Conservation (phyloP, 2,113 vertebrate species). For the Oryzias woworae region DNA sequence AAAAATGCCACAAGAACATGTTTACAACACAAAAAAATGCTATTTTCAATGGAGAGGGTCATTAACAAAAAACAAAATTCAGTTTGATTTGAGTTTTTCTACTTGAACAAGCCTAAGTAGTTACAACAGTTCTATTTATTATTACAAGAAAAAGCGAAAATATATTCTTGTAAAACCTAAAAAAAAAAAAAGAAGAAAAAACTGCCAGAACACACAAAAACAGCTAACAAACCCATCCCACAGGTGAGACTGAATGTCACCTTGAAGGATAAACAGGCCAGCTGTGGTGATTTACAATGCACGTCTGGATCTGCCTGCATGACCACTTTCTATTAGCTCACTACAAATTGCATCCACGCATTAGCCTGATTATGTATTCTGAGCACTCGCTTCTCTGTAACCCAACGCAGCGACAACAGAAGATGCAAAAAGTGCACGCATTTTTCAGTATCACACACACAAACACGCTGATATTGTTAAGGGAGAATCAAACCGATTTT, state of each 20-base stretch:
- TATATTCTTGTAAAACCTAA: slow-evolving; percentile 1
- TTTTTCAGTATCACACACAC: slow-evolving; percentile 4
- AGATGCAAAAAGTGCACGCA: background rate
- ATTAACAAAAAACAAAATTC: too few relatives aligned
- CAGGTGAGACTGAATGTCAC: slow-evolving; percentile 63
- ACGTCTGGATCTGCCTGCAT: slow-evolving; percentile 36
- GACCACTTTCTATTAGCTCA: slow-evolving; percentile 54
- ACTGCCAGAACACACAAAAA: background rate
- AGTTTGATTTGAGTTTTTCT: too few relatives aligned
- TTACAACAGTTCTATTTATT: too few relatives aligned
- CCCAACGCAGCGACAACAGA: background rate
- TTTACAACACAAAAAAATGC: too few relatives aligned
- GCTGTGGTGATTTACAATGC: slow-evolving; percentile 61
- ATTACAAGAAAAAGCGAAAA: background rate
- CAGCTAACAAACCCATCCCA: background rate
- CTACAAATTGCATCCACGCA: slow-evolving; percentile 53
- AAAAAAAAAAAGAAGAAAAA: background rate
- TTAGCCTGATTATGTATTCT: slow-evolving; percentile 40
- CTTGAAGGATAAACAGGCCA: slow-evolving; percentile 40
- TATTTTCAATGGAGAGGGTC: too few relatives aligned
- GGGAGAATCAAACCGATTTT: slow-evolving; percentile 54
- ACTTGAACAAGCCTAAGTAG: too few relatives aligned
- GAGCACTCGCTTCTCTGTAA: background rate
- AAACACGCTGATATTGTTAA: slow-evolving; percentile 19
- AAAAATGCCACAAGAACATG: too few relatives aligned